Conservation (phyloP, 2,797 vertebrate genomes). For the Borostomias antarcticus region DNA sequence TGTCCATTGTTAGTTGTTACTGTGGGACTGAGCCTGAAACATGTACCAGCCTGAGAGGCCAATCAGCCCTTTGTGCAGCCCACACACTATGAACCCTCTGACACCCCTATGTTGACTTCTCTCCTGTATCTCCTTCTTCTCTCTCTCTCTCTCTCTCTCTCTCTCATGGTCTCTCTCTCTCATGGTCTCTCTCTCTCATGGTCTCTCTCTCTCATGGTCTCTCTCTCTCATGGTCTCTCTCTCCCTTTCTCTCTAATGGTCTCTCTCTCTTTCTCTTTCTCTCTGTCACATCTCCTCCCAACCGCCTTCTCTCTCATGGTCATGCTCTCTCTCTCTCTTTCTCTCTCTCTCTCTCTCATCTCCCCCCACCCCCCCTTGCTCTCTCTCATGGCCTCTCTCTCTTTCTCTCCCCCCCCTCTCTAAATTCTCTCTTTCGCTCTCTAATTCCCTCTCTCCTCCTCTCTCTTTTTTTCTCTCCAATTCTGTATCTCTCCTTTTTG, state of each 20-base stretch:
- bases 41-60: slow-evolving; percentile 48
- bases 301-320: neutral
- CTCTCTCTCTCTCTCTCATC: slow-evolving; percentile 13
- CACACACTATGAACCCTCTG: slow-evolving; percentile 16
- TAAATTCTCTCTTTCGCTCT: neutral
- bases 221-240: slow-evolving; percentile 4
- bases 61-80: slow-evolving; percentile 32
- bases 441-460: neutral
- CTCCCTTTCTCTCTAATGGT: neutral
- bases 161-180: slow-evolving; percentile 28
- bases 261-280: neutral
- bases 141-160: slow-evolving; percentile 17
- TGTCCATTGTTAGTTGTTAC: slow-evolving; percentile 6
- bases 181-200: slow-evolving; percentile 15
- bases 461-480: neutral
- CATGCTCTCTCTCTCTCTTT: slow-evolving; percentile 21
- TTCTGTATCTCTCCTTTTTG: neutral
- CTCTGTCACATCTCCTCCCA: neutral
- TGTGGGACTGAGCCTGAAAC: slow-evolving; percentile 41
- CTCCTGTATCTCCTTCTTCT: slow-evolving; percentile 16
- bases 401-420: neutral
- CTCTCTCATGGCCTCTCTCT: neutral
- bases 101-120: slow-evolving; percentile 14
- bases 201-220: slow-evolving; percentile 16
- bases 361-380: slow-evolving; percentile 23